These are phyloP conservation scores for Lottia gigantea DNA, from an alignment of 2,888 invertebrate genomes.

Conservation along the genomic window DNA sequence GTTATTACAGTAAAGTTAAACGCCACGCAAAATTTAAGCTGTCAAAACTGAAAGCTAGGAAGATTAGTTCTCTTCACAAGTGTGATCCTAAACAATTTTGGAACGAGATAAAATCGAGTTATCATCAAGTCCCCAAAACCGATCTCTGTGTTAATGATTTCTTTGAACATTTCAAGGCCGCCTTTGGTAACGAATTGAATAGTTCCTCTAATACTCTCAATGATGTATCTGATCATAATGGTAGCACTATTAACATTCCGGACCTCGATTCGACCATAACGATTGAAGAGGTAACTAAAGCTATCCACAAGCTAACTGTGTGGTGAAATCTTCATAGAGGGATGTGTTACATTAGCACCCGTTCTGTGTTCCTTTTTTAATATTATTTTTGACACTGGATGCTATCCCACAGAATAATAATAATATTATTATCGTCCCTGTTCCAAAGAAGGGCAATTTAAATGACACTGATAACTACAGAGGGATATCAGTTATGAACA, in stretches of 20 bases:
- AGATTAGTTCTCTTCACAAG: no score
- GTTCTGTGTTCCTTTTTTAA: background rate
- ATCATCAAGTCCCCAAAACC: no score
- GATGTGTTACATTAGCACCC: background rate
- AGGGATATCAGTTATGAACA: slow-evolving; percentile 3
- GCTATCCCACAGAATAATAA: background rate
- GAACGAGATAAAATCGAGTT: no score
- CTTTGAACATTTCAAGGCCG: background rate
- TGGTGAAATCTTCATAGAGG: background rate
- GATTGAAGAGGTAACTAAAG: background rate
- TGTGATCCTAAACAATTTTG: no score
- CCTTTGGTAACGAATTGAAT: background rate
- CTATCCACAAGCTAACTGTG: background rate
- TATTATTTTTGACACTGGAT: background rate
- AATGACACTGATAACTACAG: background rate
- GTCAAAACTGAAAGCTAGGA: no score
- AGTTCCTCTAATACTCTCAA: background rate
- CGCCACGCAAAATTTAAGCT: no score
- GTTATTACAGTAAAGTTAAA: no score
- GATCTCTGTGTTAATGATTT: background rate
- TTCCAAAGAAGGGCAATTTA: background rate
- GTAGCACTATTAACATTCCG: background rate
- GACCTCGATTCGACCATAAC: background rate
- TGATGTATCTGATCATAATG: background rate
- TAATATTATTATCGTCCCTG: background rate